Base-by-base conservation (phyloP, 1,140 invertebrate species). In the Samia ricini region DNA sequence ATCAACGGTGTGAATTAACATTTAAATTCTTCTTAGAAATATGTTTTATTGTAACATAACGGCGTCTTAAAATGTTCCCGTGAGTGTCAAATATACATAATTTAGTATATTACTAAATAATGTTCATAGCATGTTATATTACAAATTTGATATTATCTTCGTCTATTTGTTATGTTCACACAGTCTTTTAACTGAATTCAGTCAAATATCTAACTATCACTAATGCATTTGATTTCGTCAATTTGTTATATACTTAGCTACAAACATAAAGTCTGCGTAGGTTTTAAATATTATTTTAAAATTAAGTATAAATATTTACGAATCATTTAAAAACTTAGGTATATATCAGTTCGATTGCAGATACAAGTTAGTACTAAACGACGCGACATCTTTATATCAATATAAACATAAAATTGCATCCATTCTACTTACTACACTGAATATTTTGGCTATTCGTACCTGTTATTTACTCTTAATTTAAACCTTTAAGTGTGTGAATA, bases 101-200 rank as follows among this genome's bases (percentile, higher is more conserved):
- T 87, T 89, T 89, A 89, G 84, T 87, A 87, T 82, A 89, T 87
- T 87, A 89, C 83, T 89, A 89, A 88, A 85, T 85, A 80, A 73
- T 88, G 85, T 88, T 87, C 79, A 85, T 88, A 88, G 51, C 60
- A 71, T 76, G 66, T 55, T 81, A 79, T 65, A 42, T 42, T 42
- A 68, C 68, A 74, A 76, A 73, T 78, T 77, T 74, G 60, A 71
- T 71, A 69, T 15, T 71, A 81, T 69, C 75, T 81, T 74, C 63
- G 77, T 72, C 68, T 66, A 42, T 42, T 15, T 15, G 64, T 81
- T 81, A 68, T 61, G 69, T 81, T 78, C 60, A 71, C 63, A 26
- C 62, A 15, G 22, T 1, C 62, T 68, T 73, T 60, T 71, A 57
- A 68, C 66, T 66, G 66, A 72, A 72, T 70, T 75, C 63, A 64